Evolutionary conservation across 2,888 invertebrate species (phyloP).

Genomic region (Stenotaenia linearis): DNA sequence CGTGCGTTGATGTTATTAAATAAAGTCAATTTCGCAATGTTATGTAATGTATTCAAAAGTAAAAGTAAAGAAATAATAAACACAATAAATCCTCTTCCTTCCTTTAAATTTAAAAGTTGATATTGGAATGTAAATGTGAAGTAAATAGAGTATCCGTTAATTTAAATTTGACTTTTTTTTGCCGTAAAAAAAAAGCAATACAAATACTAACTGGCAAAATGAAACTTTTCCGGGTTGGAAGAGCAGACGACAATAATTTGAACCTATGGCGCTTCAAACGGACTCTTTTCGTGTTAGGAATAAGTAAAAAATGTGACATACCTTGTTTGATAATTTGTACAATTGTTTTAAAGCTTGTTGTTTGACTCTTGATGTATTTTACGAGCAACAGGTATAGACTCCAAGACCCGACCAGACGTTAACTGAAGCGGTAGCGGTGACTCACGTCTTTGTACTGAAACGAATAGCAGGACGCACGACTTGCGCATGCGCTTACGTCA

Average conservation of each 20-base stretch:
- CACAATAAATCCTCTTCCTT: too few relatives aligned
- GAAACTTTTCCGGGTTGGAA: background rate
- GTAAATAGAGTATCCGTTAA: too few relatives aligned
- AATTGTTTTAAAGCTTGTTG: background rate
- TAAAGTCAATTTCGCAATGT: background rate
- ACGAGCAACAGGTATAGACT: background rate
- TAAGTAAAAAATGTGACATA: background rate
- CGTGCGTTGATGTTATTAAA: background rate
- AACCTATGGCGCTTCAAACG: background rate
- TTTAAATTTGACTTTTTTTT: too few relatives aligned
- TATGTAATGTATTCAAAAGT: too few relatives aligned
- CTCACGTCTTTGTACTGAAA: background rate
- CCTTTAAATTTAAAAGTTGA: too few relatives aligned
- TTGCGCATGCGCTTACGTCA: background rate
- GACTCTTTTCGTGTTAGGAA: background rate
- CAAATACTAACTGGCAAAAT: too few relatives aligned
- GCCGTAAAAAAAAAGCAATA: too few relatives aligned
- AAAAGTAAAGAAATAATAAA: too few relatives aligned
- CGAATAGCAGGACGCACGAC: background rate
- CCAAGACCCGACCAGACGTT: slow-evolving; percentile 3
- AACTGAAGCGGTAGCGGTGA: slow-evolving; percentile 17
- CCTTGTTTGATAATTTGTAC: background rate
- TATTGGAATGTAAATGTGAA: too few relatives aligned
- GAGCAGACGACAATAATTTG: slow-evolving; percentile 1
- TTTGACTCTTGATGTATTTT: background rate